phyloP scores from a whole-genome alignment of 2,113 vertebrate genomes.

The Mus spicilegus region DNA sequence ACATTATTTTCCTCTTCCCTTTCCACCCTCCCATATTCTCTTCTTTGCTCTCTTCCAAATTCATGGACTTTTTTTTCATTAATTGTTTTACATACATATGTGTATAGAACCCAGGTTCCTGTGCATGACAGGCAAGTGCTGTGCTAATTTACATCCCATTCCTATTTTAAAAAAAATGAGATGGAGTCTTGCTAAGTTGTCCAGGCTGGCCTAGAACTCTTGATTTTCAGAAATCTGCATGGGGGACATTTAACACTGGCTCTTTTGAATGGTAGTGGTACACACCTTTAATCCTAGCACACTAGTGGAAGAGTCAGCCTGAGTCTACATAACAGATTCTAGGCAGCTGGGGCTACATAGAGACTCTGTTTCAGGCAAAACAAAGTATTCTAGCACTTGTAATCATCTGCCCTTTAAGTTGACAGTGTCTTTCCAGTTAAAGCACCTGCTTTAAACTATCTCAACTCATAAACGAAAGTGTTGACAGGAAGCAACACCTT shows the following conservation, averaged over 20 bases:
- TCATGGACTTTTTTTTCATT: neutral
- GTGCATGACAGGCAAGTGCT: neutral
- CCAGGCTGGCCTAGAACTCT: neutral
- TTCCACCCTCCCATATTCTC: neutral
- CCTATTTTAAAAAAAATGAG: neutral
- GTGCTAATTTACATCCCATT: neutral
- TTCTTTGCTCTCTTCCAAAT: neutral
- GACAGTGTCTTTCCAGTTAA: neutral
- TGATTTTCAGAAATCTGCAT: neutral
- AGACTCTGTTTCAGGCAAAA: neutral
- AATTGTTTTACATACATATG: neutral
- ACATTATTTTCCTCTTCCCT: neutral
- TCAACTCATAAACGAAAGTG: neutral
- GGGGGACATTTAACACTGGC: neutral
- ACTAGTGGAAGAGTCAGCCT: too few relatives aligned
- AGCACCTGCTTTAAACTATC: neutral
- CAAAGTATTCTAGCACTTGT: neutral
- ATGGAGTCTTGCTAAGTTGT: neutral
- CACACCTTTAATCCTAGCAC: too few relatives aligned
- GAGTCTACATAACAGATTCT: neutral
- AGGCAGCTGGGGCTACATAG: neutral
- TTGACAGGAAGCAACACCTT: neutral
- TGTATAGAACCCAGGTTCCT: neutral
- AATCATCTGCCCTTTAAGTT: neutral
- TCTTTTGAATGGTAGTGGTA: neutral